Evolutionary conservation across 2,888 invertebrate species (phyloP), one percentile per base, ranked within the genome.

Genomic region (Himalopsyche japonica): DNA sequence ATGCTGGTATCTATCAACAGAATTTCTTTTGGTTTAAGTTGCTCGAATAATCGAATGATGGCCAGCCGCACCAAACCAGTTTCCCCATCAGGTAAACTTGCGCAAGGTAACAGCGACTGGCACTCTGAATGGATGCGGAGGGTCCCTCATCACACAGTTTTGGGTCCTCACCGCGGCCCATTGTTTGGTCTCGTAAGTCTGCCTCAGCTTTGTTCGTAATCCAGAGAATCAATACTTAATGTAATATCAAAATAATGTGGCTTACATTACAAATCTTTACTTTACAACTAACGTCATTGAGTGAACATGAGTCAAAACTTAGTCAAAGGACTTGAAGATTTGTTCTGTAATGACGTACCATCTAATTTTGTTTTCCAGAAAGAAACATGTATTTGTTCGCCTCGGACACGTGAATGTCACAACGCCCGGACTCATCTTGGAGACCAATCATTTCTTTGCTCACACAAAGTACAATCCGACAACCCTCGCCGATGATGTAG

Each of bases 101-200:
- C 32, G 78, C 10, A 48, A 84, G 80, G 37, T 37, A 10, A 37
- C 37, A 1, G 48, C 80, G 24, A 20, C 78, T 49, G 86, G 84
- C 15, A 34, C 18, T 6, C 20, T 78, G 8, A 80, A 64, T 93
- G 82, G 37, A 24, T 86, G 93, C 87, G 93, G 93, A 0, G 93
- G 93, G 15, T 93, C 93, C 10, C 87, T 94, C 83, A 90, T 94
- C 7, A 90, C 92, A 15, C 90, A 92, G 0, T 89, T 90, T 79
- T 94, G 93, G 93, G 91, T 93, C n/a, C 88, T 94, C 79, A 93
- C 93, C 0, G 93, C 93, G 4, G 93, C 93, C 4, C 94, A 94
- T 87, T 94, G 94, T 86, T 90, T 93, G 6, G 90, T 92, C 82
- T 91, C 92, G 86, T 90, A 91, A 76, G 80, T 49, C n/a, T n/a